Conservation (phyloP, 2,797 vertebrate species). For the Peromyscus attwateri region DNA sequence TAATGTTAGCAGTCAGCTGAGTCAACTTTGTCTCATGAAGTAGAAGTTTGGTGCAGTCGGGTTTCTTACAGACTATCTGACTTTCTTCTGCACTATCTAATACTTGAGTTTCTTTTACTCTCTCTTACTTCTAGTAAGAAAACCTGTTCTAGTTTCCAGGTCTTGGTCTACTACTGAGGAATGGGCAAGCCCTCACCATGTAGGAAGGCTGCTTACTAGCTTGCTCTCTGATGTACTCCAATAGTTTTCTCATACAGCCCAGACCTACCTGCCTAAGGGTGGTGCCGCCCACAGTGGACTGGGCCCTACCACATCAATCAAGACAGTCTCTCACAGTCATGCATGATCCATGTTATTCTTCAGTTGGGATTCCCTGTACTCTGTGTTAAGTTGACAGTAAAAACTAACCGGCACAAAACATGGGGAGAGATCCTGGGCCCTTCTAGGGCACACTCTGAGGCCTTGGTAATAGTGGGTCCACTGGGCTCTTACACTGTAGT, state of each 20-base stretch:
- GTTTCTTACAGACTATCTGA: not conserved
- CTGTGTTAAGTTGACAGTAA: not conserved
- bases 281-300: not conserved
- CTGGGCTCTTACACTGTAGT: not conserved
- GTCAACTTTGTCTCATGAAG: not conserved
- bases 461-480: not conserved
- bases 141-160: not conserved
- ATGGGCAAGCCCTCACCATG: not conserved
- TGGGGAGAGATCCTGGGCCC: not conserved
- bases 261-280: not conserved
- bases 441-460: too few relatives aligned
- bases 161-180: not conserved
- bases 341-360: not conserved
- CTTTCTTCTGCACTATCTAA: not conserved
- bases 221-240: not conserved
- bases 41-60: not conserved
- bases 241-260: not conserved
- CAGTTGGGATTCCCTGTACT: not conserved
- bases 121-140: slow-evolving; percentile 43
- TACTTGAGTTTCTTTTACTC: not conserved
- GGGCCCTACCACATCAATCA: not conserved
- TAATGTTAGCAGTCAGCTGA: not conserved
- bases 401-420: not conserved
- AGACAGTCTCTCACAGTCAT: not conserved
- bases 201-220: not conserved